Conservation (phyloP, 2,113 vertebrate species). For the Hippoglossus stenolepis region DNA sequence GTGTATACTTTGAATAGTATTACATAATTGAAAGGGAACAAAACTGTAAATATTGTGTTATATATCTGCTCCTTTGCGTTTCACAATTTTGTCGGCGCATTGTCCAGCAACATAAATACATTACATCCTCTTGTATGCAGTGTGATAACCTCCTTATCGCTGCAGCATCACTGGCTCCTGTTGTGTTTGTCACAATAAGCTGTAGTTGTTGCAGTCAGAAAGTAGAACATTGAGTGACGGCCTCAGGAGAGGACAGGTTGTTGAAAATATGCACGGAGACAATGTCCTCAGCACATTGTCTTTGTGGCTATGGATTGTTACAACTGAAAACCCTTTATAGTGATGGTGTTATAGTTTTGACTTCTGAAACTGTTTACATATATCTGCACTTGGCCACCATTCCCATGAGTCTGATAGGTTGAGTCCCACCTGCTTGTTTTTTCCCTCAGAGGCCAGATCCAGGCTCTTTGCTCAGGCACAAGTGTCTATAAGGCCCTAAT, state of each 20-base stretch:
- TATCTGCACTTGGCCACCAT: not conserved
- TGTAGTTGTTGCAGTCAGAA: not conserved
- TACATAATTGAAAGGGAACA: too few relatives aligned
- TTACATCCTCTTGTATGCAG: not conserved
- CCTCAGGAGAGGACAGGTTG: conserved; percentile 17
- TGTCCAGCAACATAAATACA: not conserved
- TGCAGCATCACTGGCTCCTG: not conserved
- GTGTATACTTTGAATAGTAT: too few relatives aligned
- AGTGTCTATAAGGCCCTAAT: conserved; percentile 28
- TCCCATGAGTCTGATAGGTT: conserved; percentile 19
- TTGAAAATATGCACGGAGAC: conserved; percentile 31
- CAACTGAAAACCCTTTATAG: not conserved
- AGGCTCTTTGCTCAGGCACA: conserved; percentile 3
- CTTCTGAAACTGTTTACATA: not conserved
- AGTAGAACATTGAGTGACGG: conserved; percentile 14
- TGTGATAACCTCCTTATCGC: not conserved
- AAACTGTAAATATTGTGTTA: too few relatives aligned
- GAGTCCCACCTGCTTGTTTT: conserved; percentile 19
- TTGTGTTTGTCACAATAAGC: not conserved
- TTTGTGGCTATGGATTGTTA: too few relatives aligned
- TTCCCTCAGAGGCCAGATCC: conserved; percentile 20
- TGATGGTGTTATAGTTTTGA: not conserved
- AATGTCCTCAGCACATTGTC: not conserved
- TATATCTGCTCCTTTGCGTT: too few relatives aligned
- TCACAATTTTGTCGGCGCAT: not conserved